Percentiles rank a stretch among this genome's conserved stretches.
phyloP scores from a whole-genome alignment of 2,888 invertebrate genomes.

The Diachrysia chrysitis region DNA sequence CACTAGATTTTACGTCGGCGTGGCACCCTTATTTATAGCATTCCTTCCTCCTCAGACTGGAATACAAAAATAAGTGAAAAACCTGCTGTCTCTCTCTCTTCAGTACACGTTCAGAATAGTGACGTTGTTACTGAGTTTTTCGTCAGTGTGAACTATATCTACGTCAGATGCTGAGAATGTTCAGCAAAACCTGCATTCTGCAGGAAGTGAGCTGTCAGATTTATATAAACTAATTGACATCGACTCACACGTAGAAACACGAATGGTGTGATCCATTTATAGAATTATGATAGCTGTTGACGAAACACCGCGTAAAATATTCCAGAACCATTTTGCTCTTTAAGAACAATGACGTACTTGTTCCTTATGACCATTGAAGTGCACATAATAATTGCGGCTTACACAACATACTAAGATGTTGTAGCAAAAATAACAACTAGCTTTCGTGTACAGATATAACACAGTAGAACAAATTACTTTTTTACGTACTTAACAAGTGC shows the following conservation, averaged over 20 bases:
- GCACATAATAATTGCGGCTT: conserved; percentile 24
- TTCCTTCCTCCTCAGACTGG: conserved; percentile 73
- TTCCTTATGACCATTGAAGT: conserved; percentile 28
- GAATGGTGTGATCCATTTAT: conserved; percentile 53
- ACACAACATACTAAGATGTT: conserved; percentile 6
- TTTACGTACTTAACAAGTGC: conserved; percentile 8
- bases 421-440: conserved; percentile 2
- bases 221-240: conserved; percentile 66
- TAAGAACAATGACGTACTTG: conserved; percentile 29
- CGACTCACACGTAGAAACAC: conserved; percentile 54
- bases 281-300: conserved; percentile 50
- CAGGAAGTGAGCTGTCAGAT: conserved; percentile 70
- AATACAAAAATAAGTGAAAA: conserved; percentile 88
- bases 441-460: background rate
- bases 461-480: conserved; percentile 8
- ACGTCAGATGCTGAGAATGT: conserved; percentile 71
- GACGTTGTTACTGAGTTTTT: conserved; percentile 64
- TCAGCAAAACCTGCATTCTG: conserved; percentile 62
- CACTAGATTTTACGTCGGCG: conserved; percentile 83
- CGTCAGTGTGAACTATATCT: conserved; percentile 61
- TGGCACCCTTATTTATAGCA: conserved; percentile 88
- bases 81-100: conserved; percentile 75
- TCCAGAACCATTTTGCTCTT: conserved; percentile 24
- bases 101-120: conserved; percentile 62
- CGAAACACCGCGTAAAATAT: conserved; percentile 27